A percentile compares a stretch with the other conserved stretches of the same genome.
Evolutionary conservation across 2,888 invertebrate species (phyloP).

Genomic region (Drosophila colorata): DNA sequence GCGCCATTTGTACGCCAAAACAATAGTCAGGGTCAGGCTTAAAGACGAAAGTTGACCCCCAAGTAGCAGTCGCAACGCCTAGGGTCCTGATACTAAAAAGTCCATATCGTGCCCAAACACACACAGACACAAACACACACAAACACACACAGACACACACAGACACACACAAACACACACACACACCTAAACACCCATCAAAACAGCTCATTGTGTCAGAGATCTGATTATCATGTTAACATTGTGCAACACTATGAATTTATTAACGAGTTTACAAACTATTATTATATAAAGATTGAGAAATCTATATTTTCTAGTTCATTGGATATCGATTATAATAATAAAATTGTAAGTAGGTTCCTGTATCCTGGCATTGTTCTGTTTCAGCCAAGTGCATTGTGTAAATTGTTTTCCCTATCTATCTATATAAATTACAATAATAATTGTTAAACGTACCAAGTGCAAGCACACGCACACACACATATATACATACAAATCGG

Average conservation of each 20-base stretch:
- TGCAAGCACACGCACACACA: slow-evolving; percentile 37
- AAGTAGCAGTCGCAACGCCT: slow-evolving; percentile 58
- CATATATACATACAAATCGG: slow-evolving; percentile 54
- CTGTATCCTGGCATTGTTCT: slow-evolving; percentile 35
- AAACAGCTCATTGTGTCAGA: slow-evolving; percentile 56
- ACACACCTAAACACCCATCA: slow-evolving; percentile 14
- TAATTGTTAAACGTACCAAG: slow-evolving; percentile 62
- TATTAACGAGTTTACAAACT: slow-evolving; percentile 80
- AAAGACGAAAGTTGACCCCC: slow-evolving; percentile 33
- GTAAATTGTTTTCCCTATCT: slow-evolving; percentile 59
- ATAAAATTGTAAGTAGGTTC: slow-evolving; percentile 73
- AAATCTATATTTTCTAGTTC: slow-evolving; percentile 64
- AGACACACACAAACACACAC: slow-evolving; percentile 18
- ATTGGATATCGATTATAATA: slow-evolving; percentile 59
- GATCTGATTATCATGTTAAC: slow-evolving; percentile 57
- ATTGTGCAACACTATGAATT: slow-evolving; percentile 79
- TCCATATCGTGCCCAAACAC: slow-evolving; percentile 12
- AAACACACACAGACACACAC: slow-evolving; percentile 19
- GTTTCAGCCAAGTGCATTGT: slow-evolving; percentile 56
- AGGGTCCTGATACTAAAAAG: slow-evolving; percentile 28
- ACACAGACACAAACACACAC: slow-evolving; percentile 10
- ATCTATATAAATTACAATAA: slow-evolving; percentile 46
- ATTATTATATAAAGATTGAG: slow-evolving; percentile 59
- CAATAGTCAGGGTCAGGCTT: slow-evolving; percentile 69
- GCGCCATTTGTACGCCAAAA: slow-evolving; percentile 77